These are phyloP conservation scores for Chionis minor DNA, from an alignment of 2,113 vertebrate genomes.

Conservation along the genomic window DNA sequence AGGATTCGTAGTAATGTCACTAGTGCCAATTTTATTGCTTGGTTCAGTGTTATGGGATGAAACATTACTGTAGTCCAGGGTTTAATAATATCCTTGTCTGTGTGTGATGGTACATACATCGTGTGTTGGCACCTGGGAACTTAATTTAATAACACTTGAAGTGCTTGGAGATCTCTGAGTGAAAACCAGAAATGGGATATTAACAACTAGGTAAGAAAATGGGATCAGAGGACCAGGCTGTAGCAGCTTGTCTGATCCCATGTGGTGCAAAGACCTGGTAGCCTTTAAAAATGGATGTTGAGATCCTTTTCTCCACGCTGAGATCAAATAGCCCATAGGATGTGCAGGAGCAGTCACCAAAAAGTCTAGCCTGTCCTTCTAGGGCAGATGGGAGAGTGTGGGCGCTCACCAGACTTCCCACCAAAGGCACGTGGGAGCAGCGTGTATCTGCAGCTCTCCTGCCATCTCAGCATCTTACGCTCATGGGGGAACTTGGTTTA, in stretches of 20 bases:
- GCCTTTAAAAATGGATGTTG: background rate
- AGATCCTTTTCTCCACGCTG: background rate
- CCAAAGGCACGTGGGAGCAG: background rate
- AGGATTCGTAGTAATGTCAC: fast-evolving
- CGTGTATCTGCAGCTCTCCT: background rate
- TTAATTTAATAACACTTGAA: fast-evolving
- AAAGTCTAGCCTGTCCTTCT: fast-evolving
- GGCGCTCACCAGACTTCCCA: background rate
- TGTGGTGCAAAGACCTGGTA: background rate
- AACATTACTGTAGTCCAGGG: fast-evolving
- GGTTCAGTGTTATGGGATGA: fast-evolving
- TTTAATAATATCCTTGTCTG: background rate
- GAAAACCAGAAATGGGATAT: background rate
- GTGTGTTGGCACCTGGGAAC: fast-evolving
- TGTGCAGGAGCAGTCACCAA: background rate
- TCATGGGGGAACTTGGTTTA: fast-evolving
- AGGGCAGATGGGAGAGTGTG: background rate
- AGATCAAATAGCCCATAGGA: fast-evolving
- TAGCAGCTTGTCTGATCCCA: fast-evolving
- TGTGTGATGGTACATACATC: fast-evolving
- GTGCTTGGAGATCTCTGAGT: background rate
- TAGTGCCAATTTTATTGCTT: fast-evolving
- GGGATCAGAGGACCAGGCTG: background rate
- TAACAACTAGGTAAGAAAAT: background rate
- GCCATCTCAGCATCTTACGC: fast-evolving